Base-by-base conservation (phyloP, 2,797 vertebrate species). In the Thamnophis elegans region DNA sequence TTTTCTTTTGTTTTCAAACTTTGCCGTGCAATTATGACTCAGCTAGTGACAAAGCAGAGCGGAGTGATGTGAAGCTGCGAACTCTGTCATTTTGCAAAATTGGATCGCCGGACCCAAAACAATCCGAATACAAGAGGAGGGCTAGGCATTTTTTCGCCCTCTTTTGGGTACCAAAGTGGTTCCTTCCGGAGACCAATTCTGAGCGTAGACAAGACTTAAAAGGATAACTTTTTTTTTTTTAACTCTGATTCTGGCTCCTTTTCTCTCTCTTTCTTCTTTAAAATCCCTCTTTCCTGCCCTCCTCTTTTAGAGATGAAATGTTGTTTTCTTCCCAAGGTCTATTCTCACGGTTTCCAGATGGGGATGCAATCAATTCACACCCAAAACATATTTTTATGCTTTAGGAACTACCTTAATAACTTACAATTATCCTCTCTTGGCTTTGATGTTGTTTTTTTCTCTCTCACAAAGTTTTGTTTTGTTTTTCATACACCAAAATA, bases 1-100 rank as follows among this genome's bases (percentile, higher is more conserved):
- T 18, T n/a, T 73, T 88, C 3, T 28, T 85, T 51, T 12, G 26
- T 20, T 51, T 95, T 93, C 94, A 91, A 92, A 92, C 90, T 92
- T 68, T 87, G 91, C 91, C 92, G 32, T 32, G 85, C 92, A 25
- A 85, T 90, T 85, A 90, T 88, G 91, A 90, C 91, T 93, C 56
- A 85, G 55, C 4, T 0, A 8, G 78, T 87, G 90, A 87, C 51
- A 89, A 85, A 88, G n/a, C 51, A 42, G 28, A 4, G 25, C 59
- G 56, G n/a, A 90, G 62, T 92, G 62, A 78, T 78, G 0, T 22
- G 36, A 78, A 62, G n/a, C 26, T 4, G 7, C 42, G 42, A 42
- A 54, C 53, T 82, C 51, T 47, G 7, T 22, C 51, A 10, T n/a
- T 25, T 54, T 47, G 25, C 16, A 13, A 20, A 87, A 87, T 5